Evolutionary conservation across 1,140 invertebrate species (phyloP), one percentile per base, ranked within the genome.

Genomic region (Habropoda laboriosa): DNA sequence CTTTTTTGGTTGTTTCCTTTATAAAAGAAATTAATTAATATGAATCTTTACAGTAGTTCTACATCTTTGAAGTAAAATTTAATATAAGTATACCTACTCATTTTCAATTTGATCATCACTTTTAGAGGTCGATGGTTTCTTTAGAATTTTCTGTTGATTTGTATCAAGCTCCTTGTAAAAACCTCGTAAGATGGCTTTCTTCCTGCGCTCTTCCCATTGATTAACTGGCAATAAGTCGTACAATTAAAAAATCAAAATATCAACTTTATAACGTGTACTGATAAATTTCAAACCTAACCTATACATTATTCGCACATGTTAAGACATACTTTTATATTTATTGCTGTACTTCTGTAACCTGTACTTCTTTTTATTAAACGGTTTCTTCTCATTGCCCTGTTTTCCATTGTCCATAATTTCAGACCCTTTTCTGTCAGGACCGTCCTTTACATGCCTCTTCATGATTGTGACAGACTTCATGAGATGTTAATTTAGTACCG

Each of bases 321-420:
- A 0, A 1, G 10, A 47, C 79, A 78, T 88, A 93, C 93, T 86
- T 92, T 95, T 95, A 71, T 94, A 95, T 83, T 95, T 95, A 49
- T 95, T 95, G 82, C 95, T 96, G 79, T 96, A 96, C 83, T 95
- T 95, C 76, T 95, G 93, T 40, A 95, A 75, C 35, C 95, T 92
- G 75, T 95, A 96, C 21, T 93, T 91, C 68, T 95, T 95, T 87
- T 96, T 96, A 80, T 95, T 93, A 88, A 96, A 96, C 5, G 91
- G 30, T 60, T 79, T 67, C 18, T 83, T 38, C 2, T 68, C 32
- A 1, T 74, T 60, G 0, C 30, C n/a, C n/a, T n/a, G n/a, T n/a
- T n/a, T n/a, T n/a, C n/a, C n/a, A n/a, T n/a, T n/a, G n/a, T n/a
- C 35, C 3, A 5, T 2, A 3, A 61, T 57, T 8, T 45, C 30